Conservation (phyloP, 2,888 invertebrate species). For the Synergus gifuensis region DNA sequence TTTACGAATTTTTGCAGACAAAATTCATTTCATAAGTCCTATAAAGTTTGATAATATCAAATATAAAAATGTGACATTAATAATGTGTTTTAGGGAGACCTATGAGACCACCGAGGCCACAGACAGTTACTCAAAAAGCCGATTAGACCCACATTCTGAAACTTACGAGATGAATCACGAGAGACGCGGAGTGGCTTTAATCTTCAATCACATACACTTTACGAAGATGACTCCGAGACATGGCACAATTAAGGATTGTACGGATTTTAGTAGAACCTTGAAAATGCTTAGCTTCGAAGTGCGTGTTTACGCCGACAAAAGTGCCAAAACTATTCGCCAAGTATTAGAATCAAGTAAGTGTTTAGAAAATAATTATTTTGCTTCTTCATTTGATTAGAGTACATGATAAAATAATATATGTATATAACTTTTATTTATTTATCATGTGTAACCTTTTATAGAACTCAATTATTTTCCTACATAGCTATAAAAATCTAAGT, state of each 20-base stretch:
- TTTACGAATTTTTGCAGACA: too few relatives aligned
- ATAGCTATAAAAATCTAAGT: too few relatives aligned
- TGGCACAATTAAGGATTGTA: slow-evolving; percentile 81
- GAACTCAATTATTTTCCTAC: too few relatives aligned
- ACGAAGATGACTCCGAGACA: slow-evolving; percentile 74
- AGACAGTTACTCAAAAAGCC: neutral
- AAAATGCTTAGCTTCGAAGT: slow-evolving; percentile 79
- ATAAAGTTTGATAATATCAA: too few relatives aligned
- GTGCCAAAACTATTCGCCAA: slow-evolving; percentile 75
- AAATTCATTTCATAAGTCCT: too few relatives aligned
- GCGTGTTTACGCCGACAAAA: slow-evolving; percentile 77
- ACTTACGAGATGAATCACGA: slow-evolving; percentile 79
- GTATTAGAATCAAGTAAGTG: slow-evolving; percentile 77
- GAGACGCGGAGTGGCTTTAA: slow-evolving; percentile 79
- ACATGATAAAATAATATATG: too few relatives aligned
- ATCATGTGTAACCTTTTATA: too few relatives aligned
- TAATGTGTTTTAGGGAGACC: neutral
- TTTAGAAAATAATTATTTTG: neutral
- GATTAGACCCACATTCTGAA: slow-evolving; percentile 55
- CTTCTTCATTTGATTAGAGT: too few relatives aligned
- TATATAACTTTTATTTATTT: too few relatives aligned
- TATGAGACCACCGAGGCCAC: neutral
- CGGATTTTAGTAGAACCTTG: slow-evolving; percentile 76
- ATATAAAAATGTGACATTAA: neutral
- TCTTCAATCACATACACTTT: slow-evolving; percentile 82